Base-by-base conservation (phyloP, 2,888 invertebrate species). In the Lacanobia oleracea region DNA sequence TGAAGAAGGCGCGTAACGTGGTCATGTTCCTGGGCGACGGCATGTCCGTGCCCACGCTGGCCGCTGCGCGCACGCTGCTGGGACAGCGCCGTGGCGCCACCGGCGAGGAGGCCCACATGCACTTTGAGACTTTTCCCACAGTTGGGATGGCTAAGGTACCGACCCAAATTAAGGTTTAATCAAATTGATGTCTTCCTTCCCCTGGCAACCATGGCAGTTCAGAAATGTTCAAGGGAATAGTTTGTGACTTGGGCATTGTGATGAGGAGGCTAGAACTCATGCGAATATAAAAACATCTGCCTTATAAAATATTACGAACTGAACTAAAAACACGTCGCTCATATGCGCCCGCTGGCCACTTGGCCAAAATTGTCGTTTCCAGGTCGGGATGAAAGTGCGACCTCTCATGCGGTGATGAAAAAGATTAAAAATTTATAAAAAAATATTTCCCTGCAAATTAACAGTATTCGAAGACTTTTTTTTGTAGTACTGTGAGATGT, bases 11-110 rank as follows among this genome's bases (percentile, higher is more conserved):
- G 40, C 86, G 87, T 61, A 98, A 98, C 89, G 93, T 97, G 10
- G 97, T 98, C 71, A 93, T 98, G 90, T 98, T 98, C 91, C 89
- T 98, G 61, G 98, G 98, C 3, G 98, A 98, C 90, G 98, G 98
- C 48, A 97, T 98, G 97, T 97, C 97, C 9, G 91, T 97, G 56
- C 95, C 97, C 1, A 98, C 98, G 0, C 91, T 97, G 62, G 96
- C 97, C 1, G 97, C 97, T 1, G 96, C 97, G 23, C 95, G 98
- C 81, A 96, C 97, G 40, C 96, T 97, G 83, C 96, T 96, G 57
- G 97, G 97, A 0, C 97, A 98, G 89, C 91, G 96, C 8, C 88
- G 91, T 0, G 93, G 93, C 0, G 86, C 87, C 45, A 86, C 95
- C 1, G 97, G 97, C 0, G 97, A 97, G 88, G 97, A 97, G 74